Percentiles rank a stretch among this genome's conserved stretches.
phyloP scores from a whole-genome alignment of 2,113 vertebrate genomes.

The Ranitomeya variabilis region DNA sequence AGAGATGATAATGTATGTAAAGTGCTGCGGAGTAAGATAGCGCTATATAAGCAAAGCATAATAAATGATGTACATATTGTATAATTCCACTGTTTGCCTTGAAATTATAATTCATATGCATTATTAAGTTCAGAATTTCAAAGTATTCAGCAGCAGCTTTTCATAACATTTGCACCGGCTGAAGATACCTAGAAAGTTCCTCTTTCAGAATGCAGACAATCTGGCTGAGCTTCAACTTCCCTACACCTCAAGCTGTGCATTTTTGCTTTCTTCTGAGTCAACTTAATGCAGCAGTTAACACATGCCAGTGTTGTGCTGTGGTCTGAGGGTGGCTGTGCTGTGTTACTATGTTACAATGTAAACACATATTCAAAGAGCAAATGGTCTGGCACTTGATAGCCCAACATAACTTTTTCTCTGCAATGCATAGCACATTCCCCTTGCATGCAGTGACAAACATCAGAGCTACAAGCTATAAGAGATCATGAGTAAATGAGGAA shows the following conservation, averaged over 20 bases:
- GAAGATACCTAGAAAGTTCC: conserved; percentile 43
- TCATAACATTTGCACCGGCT: background rate
- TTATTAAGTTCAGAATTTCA: background rate
- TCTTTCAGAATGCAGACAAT: conserved; percentile 45
- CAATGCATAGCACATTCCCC: conserved; percentile 47
- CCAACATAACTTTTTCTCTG: conserved; percentile 29
- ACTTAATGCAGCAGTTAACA: conserved; percentile 54
- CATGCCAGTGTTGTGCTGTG: conserved; percentile 32
- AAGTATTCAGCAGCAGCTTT: background rate
- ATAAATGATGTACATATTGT: no score
- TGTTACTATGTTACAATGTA: conserved; percentile 55
- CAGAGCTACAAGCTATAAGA: background rate
- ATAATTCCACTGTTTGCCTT: no score
- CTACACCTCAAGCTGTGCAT: conserved; percentile 51
- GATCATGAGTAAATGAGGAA: background rate
- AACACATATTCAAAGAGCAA: conserved; percentile 56
- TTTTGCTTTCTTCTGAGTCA: conserved; percentile 50
- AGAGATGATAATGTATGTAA: no score
- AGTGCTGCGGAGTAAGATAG: no score
- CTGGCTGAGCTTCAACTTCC: conserved; percentile 35
- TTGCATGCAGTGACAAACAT: background rate
- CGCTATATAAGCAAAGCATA: no score
- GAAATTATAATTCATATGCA: background rate
- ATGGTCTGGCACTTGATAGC: conserved; percentile 56
- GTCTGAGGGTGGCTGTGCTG: conserved; percentile 2